Percentiles rank a stretch among this genome's conserved stretches.
phyloP scores from a whole-genome alignment of 2,797 vertebrate species.

The Sebastes vulpes region DNA sequence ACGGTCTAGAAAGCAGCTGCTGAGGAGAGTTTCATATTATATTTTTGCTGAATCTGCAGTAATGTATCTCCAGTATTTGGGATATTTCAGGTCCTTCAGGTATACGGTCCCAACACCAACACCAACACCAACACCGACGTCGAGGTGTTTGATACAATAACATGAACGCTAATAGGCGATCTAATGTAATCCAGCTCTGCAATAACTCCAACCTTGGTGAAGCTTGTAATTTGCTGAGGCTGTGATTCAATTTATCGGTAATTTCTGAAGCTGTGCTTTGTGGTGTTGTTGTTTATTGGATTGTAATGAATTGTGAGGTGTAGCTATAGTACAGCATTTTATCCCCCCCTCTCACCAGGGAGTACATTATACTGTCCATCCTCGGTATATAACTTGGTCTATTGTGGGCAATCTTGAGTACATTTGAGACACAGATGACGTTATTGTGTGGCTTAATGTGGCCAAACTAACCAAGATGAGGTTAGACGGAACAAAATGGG shows the following conservation, averaged over 20 bases:
- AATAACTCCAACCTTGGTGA: slow-evolving; percentile 1
- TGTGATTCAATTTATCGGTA: slow-evolving; percentile 15
- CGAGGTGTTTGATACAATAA: slow-evolving; percentile 1
- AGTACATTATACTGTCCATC: not conserved
- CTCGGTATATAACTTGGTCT: not conserved
- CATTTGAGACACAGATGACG: not conserved
- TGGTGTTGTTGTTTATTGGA: slow-evolving; percentile 19
- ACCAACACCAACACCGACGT: not conserved
- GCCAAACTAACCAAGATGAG: slow-evolving; percentile 1
- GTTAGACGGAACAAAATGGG: not conserved
- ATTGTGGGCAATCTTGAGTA: not conserved
- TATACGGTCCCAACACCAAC: not conserved
- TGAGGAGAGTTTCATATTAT: not conserved
- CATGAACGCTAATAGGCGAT: not conserved
- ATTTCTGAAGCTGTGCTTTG: slow-evolving; percentile 11
- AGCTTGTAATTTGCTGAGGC: slow-evolving; percentile 29
- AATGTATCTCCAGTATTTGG: not conserved
- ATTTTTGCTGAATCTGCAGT: not conserved
- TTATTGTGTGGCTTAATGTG: slow-evolving; percentile 1
- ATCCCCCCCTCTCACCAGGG: not conserved
- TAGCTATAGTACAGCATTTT: not conserved
- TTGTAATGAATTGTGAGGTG: slow-evolving; percentile 12
- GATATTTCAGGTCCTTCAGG: not conserved
- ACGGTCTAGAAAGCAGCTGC: not conserved
- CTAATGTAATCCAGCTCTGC: slow-evolving; percentile 5